Evolutionary conservation across 2,113 vertebrate species (phyloP), one percentile per base, ranked within the genome.

Genomic region (Helogale parvula): DNA sequence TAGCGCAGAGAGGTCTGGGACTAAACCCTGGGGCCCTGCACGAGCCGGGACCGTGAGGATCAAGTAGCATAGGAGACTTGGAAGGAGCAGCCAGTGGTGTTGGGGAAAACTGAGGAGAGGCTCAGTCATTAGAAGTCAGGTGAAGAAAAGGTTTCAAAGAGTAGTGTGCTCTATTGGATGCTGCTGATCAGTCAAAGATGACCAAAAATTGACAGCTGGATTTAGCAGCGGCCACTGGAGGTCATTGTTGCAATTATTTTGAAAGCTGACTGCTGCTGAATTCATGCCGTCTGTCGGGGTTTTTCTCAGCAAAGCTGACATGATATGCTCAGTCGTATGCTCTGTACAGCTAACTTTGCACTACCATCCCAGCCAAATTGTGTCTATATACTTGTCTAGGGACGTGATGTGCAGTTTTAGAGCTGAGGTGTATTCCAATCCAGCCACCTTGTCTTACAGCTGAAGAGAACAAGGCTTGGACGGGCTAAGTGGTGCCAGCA

Each of bases 181-280:
- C 74, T 88, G 41, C 89, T 57, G n/a, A 63, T 35, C 3, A 0
- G 47, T 72, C 41, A 11, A 35, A 66, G 54, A 45, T 50, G 76
- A 33, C 57, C 60, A 4, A 7, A 35, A 50, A 27, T 6, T 54
- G 52, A 83, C 31, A 60, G 1, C 45, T 19, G 27, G 60, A 13
- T 93, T 88, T 76, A 76, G 57, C 27, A 50, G 6, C 19, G 77
- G 71, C 89, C 68, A 41, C 60, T 80, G 94, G 92, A 84, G 85
- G 86, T 93, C 82, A 31, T 74, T 41, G 41, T 88, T 54, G 52
- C 60, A 38, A 1, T 91, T n/a, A 15, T 35, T 8, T 3, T 79
- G 68, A 72, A 69, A 91, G 60, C 82, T 29, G 60, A 63, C 83
- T 68, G 47, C n/a, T 60, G 35, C 27, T 52, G 12, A 50, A 19